phyloP scores from a whole-genome alignment of 2,888 invertebrate genomes.

The Polyommatus iphigenia region DNA sequence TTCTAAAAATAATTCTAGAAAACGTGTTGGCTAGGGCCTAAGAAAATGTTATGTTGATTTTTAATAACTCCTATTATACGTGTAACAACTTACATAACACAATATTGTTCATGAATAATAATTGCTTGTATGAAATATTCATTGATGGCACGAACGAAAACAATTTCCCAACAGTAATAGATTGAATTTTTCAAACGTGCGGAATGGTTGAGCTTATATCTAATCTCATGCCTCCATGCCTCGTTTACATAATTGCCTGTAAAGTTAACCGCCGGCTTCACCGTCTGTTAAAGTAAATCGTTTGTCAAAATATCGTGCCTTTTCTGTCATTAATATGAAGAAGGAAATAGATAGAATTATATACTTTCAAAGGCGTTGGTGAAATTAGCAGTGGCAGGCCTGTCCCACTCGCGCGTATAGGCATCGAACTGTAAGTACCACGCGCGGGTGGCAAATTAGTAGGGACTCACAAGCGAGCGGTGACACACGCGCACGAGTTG shows the following conservation, averaged over 20 bases:
- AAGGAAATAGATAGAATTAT: too few relatives aligned
- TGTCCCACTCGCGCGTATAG: too few relatives aligned
- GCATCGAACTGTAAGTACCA: too few relatives aligned
- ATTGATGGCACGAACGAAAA: neutral
- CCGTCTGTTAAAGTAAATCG: too few relatives aligned
- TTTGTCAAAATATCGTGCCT: too few relatives aligned
- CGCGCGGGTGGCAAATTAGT: too few relatives aligned
- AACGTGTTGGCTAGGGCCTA: too few relatives aligned
- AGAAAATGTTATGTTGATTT: neutral
- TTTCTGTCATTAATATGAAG: too few relatives aligned
- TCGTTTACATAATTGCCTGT: neutral
- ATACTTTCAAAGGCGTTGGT: too few relatives aligned
- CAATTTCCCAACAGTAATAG: neutral
- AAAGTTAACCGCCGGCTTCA: neutral
- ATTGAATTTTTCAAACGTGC: neutral
- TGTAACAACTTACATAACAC: neutral
- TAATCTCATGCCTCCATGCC: neutral
- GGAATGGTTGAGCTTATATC: neutral
- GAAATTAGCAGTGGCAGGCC: too few relatives aligned
- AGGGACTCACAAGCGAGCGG: too few relatives aligned
- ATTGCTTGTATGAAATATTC: conserved; percentile 1
- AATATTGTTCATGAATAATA: neutral
- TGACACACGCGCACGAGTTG: too few relatives aligned
- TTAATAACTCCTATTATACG: neutral
- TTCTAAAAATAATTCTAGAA: neutral